Conservation (phyloP, 2,888 invertebrate genomes). For the Abrostola tripartita region DNA sequence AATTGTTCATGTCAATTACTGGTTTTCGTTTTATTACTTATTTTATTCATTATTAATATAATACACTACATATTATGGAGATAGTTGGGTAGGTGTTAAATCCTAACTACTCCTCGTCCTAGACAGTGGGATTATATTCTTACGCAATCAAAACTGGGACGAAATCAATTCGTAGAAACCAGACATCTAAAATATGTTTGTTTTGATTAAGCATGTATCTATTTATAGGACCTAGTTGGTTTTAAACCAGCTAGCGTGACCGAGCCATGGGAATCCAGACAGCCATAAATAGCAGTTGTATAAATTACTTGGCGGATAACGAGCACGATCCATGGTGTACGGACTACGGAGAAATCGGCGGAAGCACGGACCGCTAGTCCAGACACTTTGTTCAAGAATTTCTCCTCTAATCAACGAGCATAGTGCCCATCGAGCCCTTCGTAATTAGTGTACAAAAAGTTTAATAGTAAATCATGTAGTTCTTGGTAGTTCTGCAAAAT, state of each 20-base stretch:
- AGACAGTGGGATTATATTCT: no score
- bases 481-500: neutral
- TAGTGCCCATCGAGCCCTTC: constrained; percentile 16
- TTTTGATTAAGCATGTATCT: constrained; percentile 31
- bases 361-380: constrained; percentile 61
- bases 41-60: no score
- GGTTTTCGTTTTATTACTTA: no score
- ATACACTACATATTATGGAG: no score
- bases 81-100: no score
- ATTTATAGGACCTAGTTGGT: constrained; percentile 29
- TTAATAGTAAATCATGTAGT: neutral
- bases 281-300: constrained; percentile 55
- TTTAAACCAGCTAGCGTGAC: constrained; percentile 44
- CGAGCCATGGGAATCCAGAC: constrained; percentile 51
- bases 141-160: no score
- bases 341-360: constrained; percentile 64
- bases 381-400: constrained; percentile 53
- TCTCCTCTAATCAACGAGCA: constrained; percentile 40
- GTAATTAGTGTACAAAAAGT: constrained; percentile 30
- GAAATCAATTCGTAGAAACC: neutral
- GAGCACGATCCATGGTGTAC: constrained; percentile 44
- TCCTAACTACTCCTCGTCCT: no score
- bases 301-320: constrained; percentile 54
- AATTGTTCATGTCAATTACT: neutral
- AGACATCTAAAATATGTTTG: constrained; percentile 20